Base-by-base conservation (phyloP, 2,888 invertebrate species). In the Rhamphomyia laevipes region DNA sequence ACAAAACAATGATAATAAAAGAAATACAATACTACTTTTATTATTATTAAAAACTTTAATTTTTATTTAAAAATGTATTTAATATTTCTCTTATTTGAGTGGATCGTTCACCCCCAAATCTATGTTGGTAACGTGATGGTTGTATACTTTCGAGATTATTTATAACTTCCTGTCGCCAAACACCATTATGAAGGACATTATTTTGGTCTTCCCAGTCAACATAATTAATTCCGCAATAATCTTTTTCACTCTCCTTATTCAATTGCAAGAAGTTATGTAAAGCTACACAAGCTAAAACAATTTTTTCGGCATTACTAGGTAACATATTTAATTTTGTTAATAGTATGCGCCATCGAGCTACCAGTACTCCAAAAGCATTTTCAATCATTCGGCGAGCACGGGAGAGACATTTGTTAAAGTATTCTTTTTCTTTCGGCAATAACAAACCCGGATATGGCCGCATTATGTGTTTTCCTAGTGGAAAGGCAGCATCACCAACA, bases 281-380 rank as follows among this genome's bases (percentile, higher is more conserved):
- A 23, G 42, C 42, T 93, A 68, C 92, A 92, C 35, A 92, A 23
- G 43, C 43, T 5, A 43, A 43, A 11, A 43, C 43, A 7, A 27
- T 43, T 23, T 3, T 21, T 21, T 21, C 21, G 3, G 21, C 6
- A 6, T 21, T 21, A 21, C 21, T 21, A 21, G 21, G 21, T 21
- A 21, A 21, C 21, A 21, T 21, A 21, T 21, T 21, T 21, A 21
- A 21, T 21, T 3, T 21, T 21, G 21, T 21, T 21, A 21, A 21
- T 21, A 21, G 6, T 21, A 21, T 21, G 6, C 21, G 21, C 21
- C 21, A 21, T 21, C 3, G 21, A 4, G 21, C 4, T 3, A 4
- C 21, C 4, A 21, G 21, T 21, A 21, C 6, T 6, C 21, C 21
- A 6, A 21, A 21, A 21, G 21, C 21, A 21, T 21, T 21, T 21